Conservation (phyloP, 2,797 vertebrate genomes). For the Myotis pilosus region DNA sequence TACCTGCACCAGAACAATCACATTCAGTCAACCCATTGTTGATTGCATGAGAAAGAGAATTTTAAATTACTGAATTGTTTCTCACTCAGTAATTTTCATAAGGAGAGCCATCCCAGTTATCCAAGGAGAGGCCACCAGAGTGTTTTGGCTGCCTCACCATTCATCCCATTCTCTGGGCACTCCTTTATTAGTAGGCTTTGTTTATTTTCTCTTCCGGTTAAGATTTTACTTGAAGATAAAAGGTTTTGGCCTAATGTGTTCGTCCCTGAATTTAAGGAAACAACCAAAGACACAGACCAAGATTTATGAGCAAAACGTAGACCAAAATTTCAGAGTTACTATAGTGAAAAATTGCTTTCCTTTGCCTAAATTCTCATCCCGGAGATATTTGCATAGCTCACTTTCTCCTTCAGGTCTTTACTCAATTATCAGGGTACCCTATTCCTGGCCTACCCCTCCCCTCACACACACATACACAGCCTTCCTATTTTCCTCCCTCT, state of each 20-base stretch:
- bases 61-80: background rate
- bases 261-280: constrained; percentile 44
- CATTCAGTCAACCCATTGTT: background rate
- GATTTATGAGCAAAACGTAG: constrained; percentile 17
- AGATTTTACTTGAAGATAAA: constrained; percentile 57
- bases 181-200: constrained; percentile 6
- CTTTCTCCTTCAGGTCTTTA: background rate
- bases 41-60: background rate
- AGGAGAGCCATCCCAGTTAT: background rate
- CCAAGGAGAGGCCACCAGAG: background rate
- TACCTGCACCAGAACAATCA: background rate
- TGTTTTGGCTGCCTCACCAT: background rate
- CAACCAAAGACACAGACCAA: background rate
- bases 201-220: constrained; percentile 51
- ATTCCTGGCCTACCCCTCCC: background rate
- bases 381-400: background rate
- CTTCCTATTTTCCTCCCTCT: background rate
- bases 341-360: background rate
- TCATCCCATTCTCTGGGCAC: background rate
- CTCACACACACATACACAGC: background rate
- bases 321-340: constrained; percentile 4
- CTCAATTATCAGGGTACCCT: background rate
- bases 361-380: background rate
- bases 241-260: constrained; percentile 21
- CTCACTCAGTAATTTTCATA: background rate